Evolutionary conservation across 1,140 invertebrate genomes (phyloP), one percentile per base, ranked within the genome.

Genomic region (Lepidurus packardi): DNA sequence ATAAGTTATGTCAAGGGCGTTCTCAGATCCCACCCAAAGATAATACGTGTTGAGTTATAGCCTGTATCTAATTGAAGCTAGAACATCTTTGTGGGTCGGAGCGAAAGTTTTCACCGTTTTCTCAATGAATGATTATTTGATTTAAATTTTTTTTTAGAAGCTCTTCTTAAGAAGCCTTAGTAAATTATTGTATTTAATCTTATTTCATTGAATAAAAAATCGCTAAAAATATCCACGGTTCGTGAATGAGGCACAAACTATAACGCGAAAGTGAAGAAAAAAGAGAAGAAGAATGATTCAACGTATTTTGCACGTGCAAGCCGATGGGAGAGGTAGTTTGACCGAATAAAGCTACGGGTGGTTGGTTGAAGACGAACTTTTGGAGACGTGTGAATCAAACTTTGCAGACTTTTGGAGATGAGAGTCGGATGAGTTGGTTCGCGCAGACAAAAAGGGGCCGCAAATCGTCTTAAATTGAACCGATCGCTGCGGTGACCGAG

Each of bases 251-350:
- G 53, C 21, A 65, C 21, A 21, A 5, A 16, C 2, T 65, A 4
- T 16, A 16, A 47, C 6, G 16, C 21, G 53, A n/a, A 7, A n/a
- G 21, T 7, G 6, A 65, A 13, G 16, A 21, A 21, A 65, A 65
- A 65, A 13, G 0, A 65, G 16, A 65, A 65, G 53, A 9, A 65
- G 53, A 65, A 65, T 65, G 53, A 65, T 65, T 65, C 53, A 65
- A 65, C 53, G 21, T n/a, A 65, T 65, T 65, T 65, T 65, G 53
- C 53, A 65, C n/a, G 53, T 65, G 53, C 53, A 65, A 65, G 53
- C 21, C 47, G 21, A 21, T 10, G 45, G 45, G 45, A 16, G 45
- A 16, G 53, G 21, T 65, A n/a, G 16, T 21, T 65, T 65, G 8
- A 65, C 53, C 53, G n/a, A 16, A 1, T 9, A 65, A 65, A 47